Evolutionary conservation across 2,113 vertebrate genomes (phyloP).

Genomic region (Edolisoma coerulescens): DNA sequence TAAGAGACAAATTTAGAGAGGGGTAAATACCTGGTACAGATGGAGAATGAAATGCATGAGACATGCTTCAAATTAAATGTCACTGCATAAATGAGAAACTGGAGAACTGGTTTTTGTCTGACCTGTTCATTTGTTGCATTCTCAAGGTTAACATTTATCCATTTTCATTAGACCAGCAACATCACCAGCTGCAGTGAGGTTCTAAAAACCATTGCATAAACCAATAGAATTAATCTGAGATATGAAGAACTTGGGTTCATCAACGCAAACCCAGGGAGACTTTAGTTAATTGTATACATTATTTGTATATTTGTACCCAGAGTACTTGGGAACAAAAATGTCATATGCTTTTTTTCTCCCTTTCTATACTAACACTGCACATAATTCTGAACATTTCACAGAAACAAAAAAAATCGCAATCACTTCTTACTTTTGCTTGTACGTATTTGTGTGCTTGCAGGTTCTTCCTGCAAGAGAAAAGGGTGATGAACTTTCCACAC

Average conservation of each 20-base stretch:
- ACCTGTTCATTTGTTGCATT: neutral
- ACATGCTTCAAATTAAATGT: neutral
- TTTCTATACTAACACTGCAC: neutral
- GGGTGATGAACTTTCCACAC: neutral
- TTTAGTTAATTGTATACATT: neutral
- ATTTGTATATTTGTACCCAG: neutral
- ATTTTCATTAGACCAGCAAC: neutral
- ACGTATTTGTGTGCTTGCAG: fast-evolving
- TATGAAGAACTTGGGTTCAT: neutral
- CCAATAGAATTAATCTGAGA: neutral
- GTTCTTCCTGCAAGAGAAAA: neutral
- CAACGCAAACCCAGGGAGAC: neutral
- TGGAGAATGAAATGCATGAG: neutral
- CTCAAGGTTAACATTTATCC: neutral
- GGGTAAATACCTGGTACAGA: neutral
- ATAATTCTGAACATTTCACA: neutral
- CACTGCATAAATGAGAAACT: neutral
- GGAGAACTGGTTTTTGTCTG: fast-evolving
- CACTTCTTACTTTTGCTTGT: neutral
- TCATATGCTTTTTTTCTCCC: neutral
- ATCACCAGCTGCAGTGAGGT: neutral
- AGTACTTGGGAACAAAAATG: neutral
- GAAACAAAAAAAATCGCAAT: neutral
- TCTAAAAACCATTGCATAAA: neutral
- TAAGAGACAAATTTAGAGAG: neutral